A percentile compares a stretch with the other conserved stretches of the same genome.
phyloP scores from a whole-genome alignment of 2,888 invertebrate genomes.

The Congeria kusceri region DNA sequence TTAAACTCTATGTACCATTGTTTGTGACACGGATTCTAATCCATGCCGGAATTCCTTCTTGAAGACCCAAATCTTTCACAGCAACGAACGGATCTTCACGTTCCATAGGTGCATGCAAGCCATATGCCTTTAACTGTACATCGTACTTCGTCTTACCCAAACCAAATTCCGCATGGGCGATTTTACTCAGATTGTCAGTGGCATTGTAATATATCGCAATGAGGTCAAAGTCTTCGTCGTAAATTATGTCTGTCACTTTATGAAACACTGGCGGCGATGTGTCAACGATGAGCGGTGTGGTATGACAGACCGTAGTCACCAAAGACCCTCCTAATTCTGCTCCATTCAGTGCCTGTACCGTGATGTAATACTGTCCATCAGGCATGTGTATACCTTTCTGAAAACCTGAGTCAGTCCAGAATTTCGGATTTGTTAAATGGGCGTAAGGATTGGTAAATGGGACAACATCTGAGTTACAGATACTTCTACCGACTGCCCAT shows the following conservation, averaged over 20 bases:
- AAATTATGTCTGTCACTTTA: conserved; percentile 68
- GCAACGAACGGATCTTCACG: conserved; percentile 66
- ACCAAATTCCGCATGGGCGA: conserved; percentile 72
- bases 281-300: conserved; percentile 71
- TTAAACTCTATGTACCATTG: conserved; percentile 57
- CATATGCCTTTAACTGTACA: conserved; percentile 65
- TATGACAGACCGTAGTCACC: conserved; percentile 75
- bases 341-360: conserved; percentile 72
- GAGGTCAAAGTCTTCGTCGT: conserved; percentile 74
- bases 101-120: conserved; percentile 60
- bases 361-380: conserved; percentile 75
- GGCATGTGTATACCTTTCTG: conserved; percentile 67
- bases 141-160: conserved; percentile 74
- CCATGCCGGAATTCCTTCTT: conserved; percentile 76
- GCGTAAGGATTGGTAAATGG: conserved; percentile 71
- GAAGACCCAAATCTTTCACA: conserved; percentile 69
- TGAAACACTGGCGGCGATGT: conserved; percentile 70
- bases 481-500: conserved; percentile 70
- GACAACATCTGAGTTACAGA: conserved; percentile 69
- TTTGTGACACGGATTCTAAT: conserved; percentile 72
- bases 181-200: conserved; percentile 63
- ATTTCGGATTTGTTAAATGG: conserved; percentile 64
- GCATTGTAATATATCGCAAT: conserved; percentile 72
- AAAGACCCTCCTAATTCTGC: conserved; percentile 72
- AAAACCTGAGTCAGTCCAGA: conserved; percentile 74